These are phyloP conservation scores for Lasioglossum zephyrum DNA, from an alignment of 2,888 invertebrate genomes.

Conservation along the genomic window DNA sequence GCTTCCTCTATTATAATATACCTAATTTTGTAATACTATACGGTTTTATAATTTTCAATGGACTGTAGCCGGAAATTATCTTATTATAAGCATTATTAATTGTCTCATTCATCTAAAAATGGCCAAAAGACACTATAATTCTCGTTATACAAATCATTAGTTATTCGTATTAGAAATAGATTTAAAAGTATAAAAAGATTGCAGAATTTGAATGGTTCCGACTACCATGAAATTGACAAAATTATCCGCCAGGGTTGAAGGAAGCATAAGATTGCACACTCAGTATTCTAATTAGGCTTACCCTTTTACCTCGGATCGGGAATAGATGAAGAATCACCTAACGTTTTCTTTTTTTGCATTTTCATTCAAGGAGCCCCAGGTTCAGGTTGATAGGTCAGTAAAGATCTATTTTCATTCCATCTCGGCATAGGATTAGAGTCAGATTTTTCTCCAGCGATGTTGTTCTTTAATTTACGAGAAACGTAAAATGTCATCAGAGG, in stretches of 20 bases:
- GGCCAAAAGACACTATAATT: no score
- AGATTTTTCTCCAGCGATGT: conserved; percentile 46
- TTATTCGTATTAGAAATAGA: background rate
- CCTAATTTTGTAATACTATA: background rate
- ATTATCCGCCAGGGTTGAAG: background rate
- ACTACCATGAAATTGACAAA: background rate
- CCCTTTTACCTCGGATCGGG: background rate
- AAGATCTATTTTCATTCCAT: conserved; percentile 64
- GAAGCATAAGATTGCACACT: background rate
- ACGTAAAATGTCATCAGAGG: conserved; percentile 36
- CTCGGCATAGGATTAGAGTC: conserved; percentile 44
- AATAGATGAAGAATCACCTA: background rate
- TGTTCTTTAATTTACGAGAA: conserved; percentile 49
- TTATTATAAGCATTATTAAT: no score
- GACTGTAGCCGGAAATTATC: background rate
- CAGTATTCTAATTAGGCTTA: background rate
- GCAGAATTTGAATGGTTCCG: background rate
- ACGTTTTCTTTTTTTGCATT: background rate
- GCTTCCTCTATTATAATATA: background rate
- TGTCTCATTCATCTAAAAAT: no score
- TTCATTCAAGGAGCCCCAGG: background rate
- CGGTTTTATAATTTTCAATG: background rate
- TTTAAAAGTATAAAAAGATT: background rate
- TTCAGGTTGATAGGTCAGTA: conserved; percentile 21
- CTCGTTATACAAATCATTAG: background rate